phyloP scores from a whole-genome alignment of 2,888 invertebrate species.

The Chironomus tentans region DNA sequence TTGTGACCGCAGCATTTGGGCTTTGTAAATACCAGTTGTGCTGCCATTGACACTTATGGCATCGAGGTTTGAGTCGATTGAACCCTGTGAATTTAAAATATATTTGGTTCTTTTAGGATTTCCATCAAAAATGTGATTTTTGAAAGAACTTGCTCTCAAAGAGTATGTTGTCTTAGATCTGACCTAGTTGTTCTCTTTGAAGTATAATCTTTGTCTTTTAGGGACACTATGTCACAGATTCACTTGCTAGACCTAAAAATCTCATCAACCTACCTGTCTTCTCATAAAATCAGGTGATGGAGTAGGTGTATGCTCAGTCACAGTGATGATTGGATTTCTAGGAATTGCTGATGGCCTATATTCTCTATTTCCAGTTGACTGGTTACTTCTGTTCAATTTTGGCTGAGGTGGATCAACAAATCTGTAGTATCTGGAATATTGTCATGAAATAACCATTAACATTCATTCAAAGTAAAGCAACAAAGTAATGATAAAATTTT shows the following conservation, averaged over 20 bases:
- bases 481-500: background rate
- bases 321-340: slow-evolving; percentile 91
- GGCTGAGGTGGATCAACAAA: slow-evolving; percentile 40
- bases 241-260: no score
- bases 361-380: slow-evolving; percentile 37
- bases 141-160: no score
- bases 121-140: no score
- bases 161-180: no score
- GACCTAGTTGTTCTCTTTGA: no score
- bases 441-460: background rate
- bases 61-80: slow-evolving; percentile 77
- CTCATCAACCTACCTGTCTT: slow-evolving; percentile 55
- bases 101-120: no score
- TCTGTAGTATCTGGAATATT: slow-evolving; percentile 39
- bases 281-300: slow-evolving; percentile 81
- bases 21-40: slow-evolving; percentile 38
- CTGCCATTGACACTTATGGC: slow-evolving; percentile 39
- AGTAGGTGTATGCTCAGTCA: slow-evolving; percentile 90
- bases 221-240: no score
- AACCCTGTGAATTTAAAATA: slow-evolving; percentile 60
- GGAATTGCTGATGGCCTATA: slow-evolving; percentile 41
- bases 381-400: slow-evolving; percentile 37
- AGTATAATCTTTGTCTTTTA: no score
- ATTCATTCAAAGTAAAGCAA: background rate
- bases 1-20: slow-evolving; percentile 70